These are phyloP conservation scores for Tenthredo scrophulariae DNA, from an alignment of 2,888 invertebrate species.

Conservation along the genomic window DNA sequence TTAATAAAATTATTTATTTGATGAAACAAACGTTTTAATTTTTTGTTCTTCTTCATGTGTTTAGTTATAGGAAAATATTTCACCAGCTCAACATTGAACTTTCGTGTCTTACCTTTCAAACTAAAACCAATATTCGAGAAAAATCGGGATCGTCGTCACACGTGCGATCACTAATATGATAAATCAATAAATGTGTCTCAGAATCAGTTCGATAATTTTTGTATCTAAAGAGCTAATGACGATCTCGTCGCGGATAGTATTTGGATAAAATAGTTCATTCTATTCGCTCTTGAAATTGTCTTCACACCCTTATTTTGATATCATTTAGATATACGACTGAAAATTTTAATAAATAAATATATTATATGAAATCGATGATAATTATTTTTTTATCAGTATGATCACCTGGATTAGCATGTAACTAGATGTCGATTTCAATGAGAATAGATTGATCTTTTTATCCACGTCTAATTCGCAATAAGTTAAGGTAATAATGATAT, in stretches of 20 bases:
- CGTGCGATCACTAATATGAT: background rate
- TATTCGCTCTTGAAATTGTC: background rate
- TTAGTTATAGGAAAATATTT: background rate
- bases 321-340: background rate
- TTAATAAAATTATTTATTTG: slow-evolving; percentile 29
- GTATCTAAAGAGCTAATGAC: too few species aligned
- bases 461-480: too few species aligned
- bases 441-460: too few species aligned
- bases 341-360: background rate
- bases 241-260: background rate
- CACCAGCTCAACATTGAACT: background rate
- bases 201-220: background rate
- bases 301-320: background rate
- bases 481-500: too few species aligned
- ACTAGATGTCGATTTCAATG: background rate
- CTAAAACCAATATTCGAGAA: background rate
- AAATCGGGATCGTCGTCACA: background rate
- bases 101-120: background rate
- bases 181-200: background rate
- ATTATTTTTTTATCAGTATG: too few species aligned
- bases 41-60: slow-evolving; percentile 1
- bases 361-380: background rate
- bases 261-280: background rate
- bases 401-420: background rate
- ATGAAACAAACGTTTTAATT: background rate